Evolutionary conservation across 2,113 vertebrate species (phyloP).

Genomic region (Rhinopomastus cyanomelas): DNA sequence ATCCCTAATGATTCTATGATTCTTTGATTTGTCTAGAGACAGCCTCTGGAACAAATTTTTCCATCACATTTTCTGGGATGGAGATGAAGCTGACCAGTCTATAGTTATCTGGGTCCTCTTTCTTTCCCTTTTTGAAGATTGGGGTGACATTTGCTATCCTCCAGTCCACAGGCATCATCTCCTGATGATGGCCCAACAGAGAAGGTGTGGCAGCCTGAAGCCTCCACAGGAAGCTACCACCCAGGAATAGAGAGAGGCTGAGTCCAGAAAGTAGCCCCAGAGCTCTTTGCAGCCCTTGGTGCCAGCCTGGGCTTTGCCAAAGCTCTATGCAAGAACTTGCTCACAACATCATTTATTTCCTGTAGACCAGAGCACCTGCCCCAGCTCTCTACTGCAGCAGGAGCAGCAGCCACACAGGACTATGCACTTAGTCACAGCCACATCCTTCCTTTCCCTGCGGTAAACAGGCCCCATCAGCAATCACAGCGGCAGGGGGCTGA

Average conservation of each 20-base stretch:
- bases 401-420: accelerated
- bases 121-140: no score
- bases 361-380: background rate
- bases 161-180: no score
- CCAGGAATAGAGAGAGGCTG: background rate
- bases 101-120: no score
- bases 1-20: no score
- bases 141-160: no score
- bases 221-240: slow-evolving; percentile 37
- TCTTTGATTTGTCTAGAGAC: no score
- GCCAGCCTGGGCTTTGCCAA: accelerated
- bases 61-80: no score
- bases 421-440: background rate
- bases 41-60: no score
- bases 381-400: background rate
- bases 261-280: background rate
- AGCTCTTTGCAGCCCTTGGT: background rate
- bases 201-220: background rate
- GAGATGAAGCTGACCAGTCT: no score
- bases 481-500: accelerated
- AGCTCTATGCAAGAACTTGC: background rate
- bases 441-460: background rate
- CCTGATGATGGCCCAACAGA: no score
- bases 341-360: background rate
- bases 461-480: accelerated